Conservation (phyloP, 2,797 vertebrate genomes). For the Trematomus bernacchii region DNA sequence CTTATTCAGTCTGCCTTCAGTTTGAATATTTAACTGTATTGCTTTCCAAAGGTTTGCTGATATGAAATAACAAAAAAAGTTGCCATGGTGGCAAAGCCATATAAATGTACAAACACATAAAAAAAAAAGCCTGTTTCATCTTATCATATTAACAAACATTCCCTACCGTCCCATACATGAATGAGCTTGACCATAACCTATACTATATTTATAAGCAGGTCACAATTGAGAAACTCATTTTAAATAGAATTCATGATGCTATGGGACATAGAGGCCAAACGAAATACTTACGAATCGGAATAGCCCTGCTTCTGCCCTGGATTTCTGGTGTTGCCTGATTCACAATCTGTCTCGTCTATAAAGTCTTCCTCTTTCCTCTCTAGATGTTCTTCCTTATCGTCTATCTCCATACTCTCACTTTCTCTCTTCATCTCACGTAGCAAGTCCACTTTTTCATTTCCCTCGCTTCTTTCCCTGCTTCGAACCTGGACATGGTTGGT, state of each 20-base stretch:
- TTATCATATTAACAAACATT: conserved; percentile 63
- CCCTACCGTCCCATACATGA: conserved; percentile 69
- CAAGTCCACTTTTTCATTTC: conserved; percentile 57
- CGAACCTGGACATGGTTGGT: conserved; percentile 83
- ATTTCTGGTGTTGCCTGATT: conserved; percentile 78
- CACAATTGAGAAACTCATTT: conserved; percentile 43
- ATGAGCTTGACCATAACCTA: conserved; percentile 53
- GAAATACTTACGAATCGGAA: conserved; percentile 86
- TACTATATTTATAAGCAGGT: conserved; percentile 55
- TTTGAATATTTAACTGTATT: conserved; percentile 52
- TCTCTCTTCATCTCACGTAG: conserved; percentile 57
- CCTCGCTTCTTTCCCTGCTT: conserved; percentile 76
- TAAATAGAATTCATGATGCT: conserved; percentile 49
- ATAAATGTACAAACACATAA: conserved; percentile 81
- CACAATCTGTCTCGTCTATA: conserved; percentile 85
- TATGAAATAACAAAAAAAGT: conserved; percentile 46
- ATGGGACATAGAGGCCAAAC: conserved; percentile 55
- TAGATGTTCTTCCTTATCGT: conserved; percentile 55
- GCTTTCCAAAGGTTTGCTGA: conserved; percentile 56
- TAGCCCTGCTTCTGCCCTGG: conserved; percentile 82
- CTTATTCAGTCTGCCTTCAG: conserved; percentile 25
- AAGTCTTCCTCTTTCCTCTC: conserved; percentile 74
- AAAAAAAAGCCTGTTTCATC: conserved; percentile 49
- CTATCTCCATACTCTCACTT: conserved; percentile 62
- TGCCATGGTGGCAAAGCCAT: conserved; percentile 65